Conservation (phyloP, 2,797 vertebrate species). For the Crypturellus tataupa region DNA sequence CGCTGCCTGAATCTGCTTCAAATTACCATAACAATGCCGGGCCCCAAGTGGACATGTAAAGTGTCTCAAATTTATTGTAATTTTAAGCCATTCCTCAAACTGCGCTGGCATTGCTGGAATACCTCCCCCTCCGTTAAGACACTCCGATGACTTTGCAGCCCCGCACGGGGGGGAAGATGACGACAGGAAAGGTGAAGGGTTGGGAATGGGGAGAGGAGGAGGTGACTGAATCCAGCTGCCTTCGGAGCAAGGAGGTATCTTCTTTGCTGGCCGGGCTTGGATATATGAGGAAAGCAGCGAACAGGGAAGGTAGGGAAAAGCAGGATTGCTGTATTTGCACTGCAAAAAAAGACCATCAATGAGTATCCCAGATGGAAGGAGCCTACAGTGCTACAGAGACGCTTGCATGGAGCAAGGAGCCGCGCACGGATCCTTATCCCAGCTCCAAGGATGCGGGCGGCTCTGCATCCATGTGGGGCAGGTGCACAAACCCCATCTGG, state of each 20-base stretch:
- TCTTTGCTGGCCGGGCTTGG: neutral
- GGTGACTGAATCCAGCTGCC: neutral
- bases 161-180: neutral
- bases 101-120: constrained; percentile 19
- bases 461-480: neutral
- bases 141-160: neutral
- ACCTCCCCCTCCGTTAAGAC: constrained; percentile 1
- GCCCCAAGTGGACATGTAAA: constrained; percentile 6
- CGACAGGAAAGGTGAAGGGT: neutral
- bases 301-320: neutral
- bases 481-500: constrained; percentile 16
- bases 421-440: too few species aligned
- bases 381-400: neutral
- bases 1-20: constrained; percentile 38
- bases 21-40: constrained; percentile 45
- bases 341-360: neutral
- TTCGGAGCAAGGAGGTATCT: neutral
- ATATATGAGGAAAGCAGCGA: neutral
- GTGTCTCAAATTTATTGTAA: constrained; percentile 27
- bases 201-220: neutral
- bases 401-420: too few species aligned
- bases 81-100: constrained; percentile 31
- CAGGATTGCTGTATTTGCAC: neutral
- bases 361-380: neutral
- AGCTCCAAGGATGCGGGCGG: neutral